Evolutionary conservation across 2,888 invertebrate genomes (phyloP).

Genomic region (Xestia rhomboidea): DNA sequence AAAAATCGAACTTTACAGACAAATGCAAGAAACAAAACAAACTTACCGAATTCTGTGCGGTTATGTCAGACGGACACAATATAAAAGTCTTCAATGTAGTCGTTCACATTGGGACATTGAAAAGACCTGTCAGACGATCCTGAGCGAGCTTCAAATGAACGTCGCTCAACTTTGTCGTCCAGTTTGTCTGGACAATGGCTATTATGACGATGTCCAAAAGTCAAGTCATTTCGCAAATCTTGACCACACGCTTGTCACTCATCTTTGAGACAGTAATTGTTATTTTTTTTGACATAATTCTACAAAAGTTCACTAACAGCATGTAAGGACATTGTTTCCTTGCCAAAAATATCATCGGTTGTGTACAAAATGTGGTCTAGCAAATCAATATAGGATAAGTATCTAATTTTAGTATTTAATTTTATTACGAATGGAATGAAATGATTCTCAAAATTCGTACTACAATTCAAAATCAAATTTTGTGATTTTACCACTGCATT

Average conservation of each 20-base stretch:
- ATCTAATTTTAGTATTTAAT: too few species aligned
- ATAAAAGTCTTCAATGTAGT: constrained; percentile 16
- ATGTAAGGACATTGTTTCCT: constrained; percentile 41
- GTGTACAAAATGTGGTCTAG: background rate
- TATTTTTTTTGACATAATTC: constrained; percentile 36
- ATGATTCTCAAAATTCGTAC: background rate
- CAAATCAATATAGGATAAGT: background rate
- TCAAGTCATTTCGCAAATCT: constrained; percentile 74
- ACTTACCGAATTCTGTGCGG: constrained; percentile 8
- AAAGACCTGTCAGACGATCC: constrained; percentile 43
- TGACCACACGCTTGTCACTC: constrained; percentile 81
- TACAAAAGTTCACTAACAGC: constrained; percentile 55
- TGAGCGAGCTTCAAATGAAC: constrained; percentile 56
- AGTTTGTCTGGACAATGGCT: constrained; percentile 71
- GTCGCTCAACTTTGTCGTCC: constrained; percentile 67
- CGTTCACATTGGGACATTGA: constrained; percentile 18
- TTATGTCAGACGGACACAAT: constrained; percentile 25
- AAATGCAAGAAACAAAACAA: constrained; percentile 8
- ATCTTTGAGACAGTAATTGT: constrained; percentile 72
- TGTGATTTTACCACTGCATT: background rate
- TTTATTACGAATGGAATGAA: background rate
- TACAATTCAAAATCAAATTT: background rate
- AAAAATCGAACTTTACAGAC: constrained; percentile 7
- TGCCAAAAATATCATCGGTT: constrained; percentile 6
- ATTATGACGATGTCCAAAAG: constrained; percentile 71